Percentiles rank a stretch among this genome's conserved stretches.
Conservation (phyloP, 2,888 invertebrate species). For the Prionchulus punctatus region DNA sequence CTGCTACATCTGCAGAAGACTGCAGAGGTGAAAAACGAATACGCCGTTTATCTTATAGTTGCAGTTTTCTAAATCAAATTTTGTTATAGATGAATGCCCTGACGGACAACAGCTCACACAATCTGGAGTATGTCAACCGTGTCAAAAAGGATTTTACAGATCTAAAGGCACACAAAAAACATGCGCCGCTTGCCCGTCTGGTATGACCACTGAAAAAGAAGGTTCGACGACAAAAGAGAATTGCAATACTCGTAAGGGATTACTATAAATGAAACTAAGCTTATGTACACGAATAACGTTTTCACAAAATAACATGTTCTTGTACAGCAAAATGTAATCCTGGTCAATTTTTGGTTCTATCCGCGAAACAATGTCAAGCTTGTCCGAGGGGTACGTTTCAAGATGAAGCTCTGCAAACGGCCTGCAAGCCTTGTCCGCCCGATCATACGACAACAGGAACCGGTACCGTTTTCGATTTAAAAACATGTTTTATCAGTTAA, state of each 20-base stretch:
- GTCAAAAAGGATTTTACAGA: slow-evolving; percentile 70
- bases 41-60: too few species aligned
- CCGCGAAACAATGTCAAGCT: slow-evolving; percentile 69
- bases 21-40: slow-evolving; percentile 20
- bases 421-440: slow-evolving; percentile 71
- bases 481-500: background rate
- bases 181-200: slow-evolving; percentile 69
- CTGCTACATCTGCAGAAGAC: slow-evolving; percentile 22
- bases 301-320: slow-evolving; percentile 7
- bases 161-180: slow-evolving; percentile 70
- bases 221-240: slow-evolving; percentile 70
- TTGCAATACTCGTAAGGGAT: slow-evolving; percentile 62
- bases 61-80: too few species aligned
- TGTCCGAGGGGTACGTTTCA: slow-evolving; percentile 86
- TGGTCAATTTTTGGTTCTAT: slow-evolving; percentile 69
- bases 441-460: slow-evolving; percentile 60
- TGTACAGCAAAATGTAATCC: slow-evolving; percentile 54
- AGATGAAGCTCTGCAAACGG: slow-evolving; percentile 71
- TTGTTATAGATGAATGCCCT: slow-evolving; percentile 54
- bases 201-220: slow-evolving; percentile 68
- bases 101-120: slow-evolving; percentile 42
- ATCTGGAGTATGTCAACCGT: slow-evolving; percentile 77
- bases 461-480: background rate
- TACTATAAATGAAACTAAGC: too few species aligned
- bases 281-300: slow-evolving; percentile 40